Base-by-base conservation (phyloP, 2,797 vertebrate species). In the Dallia pectoralis region DNA sequence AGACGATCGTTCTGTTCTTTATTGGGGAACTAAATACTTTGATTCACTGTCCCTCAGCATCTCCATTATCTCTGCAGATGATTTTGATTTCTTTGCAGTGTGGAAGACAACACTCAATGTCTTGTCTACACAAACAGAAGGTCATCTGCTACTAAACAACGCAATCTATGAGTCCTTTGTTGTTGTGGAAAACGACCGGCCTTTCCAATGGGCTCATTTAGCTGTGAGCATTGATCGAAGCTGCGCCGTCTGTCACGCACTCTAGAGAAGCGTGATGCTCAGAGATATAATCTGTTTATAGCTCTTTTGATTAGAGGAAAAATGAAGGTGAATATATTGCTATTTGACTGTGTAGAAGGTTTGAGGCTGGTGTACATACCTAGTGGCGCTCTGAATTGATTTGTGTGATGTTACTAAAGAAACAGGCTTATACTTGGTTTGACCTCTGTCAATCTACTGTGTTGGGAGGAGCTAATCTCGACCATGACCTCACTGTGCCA, bases 31-130 rank as follows among this genome's bases (percentile, higher is more conserved):
- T 59, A 4, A 59, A 4, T 40, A 29, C 36, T 48, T 49, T 72
- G 53, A 61, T 61, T 29, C 44, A 56, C 74, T 69, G 25, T 25
- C 64, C 59, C 67, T 69, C 69, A 77, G 64, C 67, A 63, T 56
- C 56, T 56, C 32, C 51, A 19, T 30, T 40, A 61, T n/a, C 48
- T 9, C 72, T 70, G 61, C 71, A 40, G 67, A 69, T 33, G 64
- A 61, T 44, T 77, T 74, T 66, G 48, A 64, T 69, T 71, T 51
- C 71, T 61, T 30, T n/a, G 73, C 51, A 15, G 66, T 19, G 6
- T 48, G 64, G 72, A 77, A 72, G 65, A 74, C 59, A n/a, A 3
- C 51, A 32, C 9, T 56, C 29, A 6, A 64, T 64, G 2, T 64
- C 9, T 59, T 25, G 16, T 63, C 29, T 64, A 64, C 15, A 32